Conservation (phyloP, 2,888 invertebrate genomes). For the Falcaria lacertinaria region DNA sequence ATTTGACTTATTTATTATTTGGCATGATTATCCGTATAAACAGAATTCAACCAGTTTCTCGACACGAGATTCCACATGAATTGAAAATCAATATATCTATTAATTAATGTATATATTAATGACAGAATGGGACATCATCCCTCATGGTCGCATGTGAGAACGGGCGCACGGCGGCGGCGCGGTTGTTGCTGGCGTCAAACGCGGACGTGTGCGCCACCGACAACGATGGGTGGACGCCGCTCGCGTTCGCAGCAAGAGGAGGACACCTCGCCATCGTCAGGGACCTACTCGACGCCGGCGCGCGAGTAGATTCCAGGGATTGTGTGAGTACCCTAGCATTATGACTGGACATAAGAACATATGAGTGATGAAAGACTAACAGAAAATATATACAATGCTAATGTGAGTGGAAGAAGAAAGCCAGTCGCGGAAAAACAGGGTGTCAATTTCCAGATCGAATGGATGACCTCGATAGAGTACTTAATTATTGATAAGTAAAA, state of each 20-base stretch:
- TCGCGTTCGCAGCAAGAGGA: conserved; percentile 94
- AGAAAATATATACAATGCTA: too few species aligned
- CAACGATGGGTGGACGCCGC: conserved; percentile 94
- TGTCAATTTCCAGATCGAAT: too few species aligned
- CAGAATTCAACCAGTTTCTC: too few species aligned
- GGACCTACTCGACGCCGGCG: conserved; percentile 91
- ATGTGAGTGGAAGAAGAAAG: too few species aligned
- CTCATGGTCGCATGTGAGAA: conserved; percentile 94
- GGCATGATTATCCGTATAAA: too few species aligned
- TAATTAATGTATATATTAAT: conserved; percentile 9
- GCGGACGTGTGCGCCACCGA: conserved; percentile 96
- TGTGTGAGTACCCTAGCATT: conserved; percentile 83
- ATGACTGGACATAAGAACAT: too few species aligned
- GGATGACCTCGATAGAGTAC: too few species aligned
- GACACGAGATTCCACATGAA: too few species aligned
- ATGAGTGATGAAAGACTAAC: too few species aligned
- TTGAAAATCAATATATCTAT: background rate
- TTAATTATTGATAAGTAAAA: too few species aligned
- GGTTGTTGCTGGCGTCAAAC: conserved; percentile 91
- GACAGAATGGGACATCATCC: conserved; percentile 94
- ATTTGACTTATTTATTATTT: too few species aligned
- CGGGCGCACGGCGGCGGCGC: conserved; percentile 90
- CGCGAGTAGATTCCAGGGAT: conserved; percentile 91
- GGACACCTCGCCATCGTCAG: conserved; percentile 90
- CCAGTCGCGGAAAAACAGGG: too few species aligned